These are phyloP conservation scores for Brachypteracias leptosomus DNA, from an alignment of 2,113 vertebrate species.

Conservation along the genomic window DNA sequence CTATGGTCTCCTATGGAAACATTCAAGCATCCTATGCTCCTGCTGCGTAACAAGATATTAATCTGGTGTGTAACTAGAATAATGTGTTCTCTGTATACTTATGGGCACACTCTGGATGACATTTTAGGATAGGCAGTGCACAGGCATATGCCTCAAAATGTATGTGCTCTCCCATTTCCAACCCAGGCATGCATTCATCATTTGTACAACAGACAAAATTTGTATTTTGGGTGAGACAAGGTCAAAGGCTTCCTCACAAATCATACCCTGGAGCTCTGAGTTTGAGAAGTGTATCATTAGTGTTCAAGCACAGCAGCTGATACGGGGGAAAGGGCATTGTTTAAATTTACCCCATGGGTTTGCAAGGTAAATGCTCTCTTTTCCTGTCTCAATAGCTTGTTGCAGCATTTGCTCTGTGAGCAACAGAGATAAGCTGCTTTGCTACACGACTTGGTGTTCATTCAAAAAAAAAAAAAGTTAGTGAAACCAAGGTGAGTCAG, in stretches of 20 bases:
- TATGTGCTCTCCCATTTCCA: not conserved
- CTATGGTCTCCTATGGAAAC: accelerated
- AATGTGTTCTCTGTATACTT: not conserved
- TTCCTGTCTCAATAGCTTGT: not conserved
- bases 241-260: not conserved
- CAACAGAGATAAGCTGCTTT: accelerated
- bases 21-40: accelerated
- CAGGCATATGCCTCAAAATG: not conserved
- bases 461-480: not conserved
- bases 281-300: not conserved
- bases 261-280: not conserved
- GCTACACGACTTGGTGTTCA: not conserved
- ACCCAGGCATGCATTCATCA: not conserved
- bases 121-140: not conserved
- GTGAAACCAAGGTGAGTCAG: not conserved
- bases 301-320: not conserved
- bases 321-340: accelerated
- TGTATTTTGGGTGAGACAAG: not conserved
- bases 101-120: not conserved
- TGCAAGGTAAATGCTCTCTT: not conserved
- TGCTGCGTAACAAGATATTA: not conserved
- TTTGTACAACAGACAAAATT: not conserved
- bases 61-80: accelerated
- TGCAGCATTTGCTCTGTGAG: not conserved
- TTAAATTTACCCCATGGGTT: not conserved